A percentile compares a stretch with the other conserved stretches of the same genome.
phyloP scores from a whole-genome alignment of 2,113 vertebrate genomes.

The Cochlearius cochlearius region DNA sequence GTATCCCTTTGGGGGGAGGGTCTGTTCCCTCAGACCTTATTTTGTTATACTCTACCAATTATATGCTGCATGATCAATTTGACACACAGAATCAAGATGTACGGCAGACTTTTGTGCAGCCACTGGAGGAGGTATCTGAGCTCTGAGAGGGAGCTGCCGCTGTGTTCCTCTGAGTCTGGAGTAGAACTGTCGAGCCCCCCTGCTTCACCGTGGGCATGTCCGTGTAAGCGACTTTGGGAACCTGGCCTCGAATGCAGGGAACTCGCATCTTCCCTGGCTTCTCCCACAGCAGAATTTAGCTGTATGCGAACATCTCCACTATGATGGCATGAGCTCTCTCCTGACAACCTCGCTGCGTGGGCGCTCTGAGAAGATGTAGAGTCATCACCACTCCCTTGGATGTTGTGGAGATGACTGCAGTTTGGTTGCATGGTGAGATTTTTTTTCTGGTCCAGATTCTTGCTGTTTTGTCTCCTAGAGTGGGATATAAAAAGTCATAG shows the following conservation, averaged over 20 bases:
- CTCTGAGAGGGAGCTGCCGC: constrained; percentile 83
- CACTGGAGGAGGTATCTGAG: constrained; percentile 87
- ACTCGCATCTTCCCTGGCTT: constrained; percentile 65
- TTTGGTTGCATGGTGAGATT: constrained; percentile 82
- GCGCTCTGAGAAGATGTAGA: constrained; percentile 69
- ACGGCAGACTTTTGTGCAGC: constrained; percentile 93
- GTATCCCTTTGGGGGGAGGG: not conserved
- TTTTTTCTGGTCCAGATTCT: constrained; percentile 67
- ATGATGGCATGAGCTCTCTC: constrained; percentile 58
- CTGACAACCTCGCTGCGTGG: constrained; percentile 58
- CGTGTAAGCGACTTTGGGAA: constrained; percentile 71
- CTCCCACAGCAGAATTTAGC: constrained; percentile 68
- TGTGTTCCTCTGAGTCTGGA: constrained; percentile 80
- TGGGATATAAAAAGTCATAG: not conserved
- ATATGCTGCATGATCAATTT: constrained; percentile 90
- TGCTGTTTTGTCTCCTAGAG: constrained; percentile 66
- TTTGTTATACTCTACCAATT: constrained; percentile 77
- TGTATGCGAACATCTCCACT: constrained; percentile 78
- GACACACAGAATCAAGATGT: constrained; percentile 87
- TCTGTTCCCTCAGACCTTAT: not conserved
- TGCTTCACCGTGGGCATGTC: constrained; percentile 65
- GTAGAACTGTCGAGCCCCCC: constrained; percentile 50
- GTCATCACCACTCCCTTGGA: constrained; percentile 62
- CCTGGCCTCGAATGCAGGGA: constrained; percentile 71
- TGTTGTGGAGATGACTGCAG: constrained; percentile 64